Conservation (phyloP, 2,797 vertebrate genomes). For the Lophius americanus region DNA sequence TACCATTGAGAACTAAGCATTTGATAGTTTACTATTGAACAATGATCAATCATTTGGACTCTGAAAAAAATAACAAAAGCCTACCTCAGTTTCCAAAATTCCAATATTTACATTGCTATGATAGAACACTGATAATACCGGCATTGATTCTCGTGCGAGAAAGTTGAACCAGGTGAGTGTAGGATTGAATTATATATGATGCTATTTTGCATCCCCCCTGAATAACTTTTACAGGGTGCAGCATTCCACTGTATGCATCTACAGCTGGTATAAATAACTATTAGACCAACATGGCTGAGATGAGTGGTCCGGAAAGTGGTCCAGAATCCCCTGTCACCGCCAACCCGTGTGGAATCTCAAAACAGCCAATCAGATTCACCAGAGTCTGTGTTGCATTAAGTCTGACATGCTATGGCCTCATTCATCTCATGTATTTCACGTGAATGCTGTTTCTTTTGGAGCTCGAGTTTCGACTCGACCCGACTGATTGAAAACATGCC, state of each 20-base stretch:
- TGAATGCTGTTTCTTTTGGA: slow-evolving; percentile 52
- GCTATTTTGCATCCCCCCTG: neutral
- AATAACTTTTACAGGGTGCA: neutral
- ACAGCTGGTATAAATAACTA: slow-evolving; percentile 15
- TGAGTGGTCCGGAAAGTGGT: slow-evolving; percentile 46
- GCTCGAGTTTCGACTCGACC: slow-evolving; percentile 57
- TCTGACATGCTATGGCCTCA: slow-evolving; percentile 48
- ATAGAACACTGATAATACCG: neutral
- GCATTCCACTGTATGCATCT: slow-evolving; percentile 10
- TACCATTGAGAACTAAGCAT: neutral
- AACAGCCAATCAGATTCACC: slow-evolving; percentile 44
- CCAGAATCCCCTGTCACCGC: slow-evolving; percentile 55
- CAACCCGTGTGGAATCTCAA: slow-evolving; percentile 43
- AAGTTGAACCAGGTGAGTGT: neutral
- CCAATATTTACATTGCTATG: neutral
- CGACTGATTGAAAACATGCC: slow-evolving; percentile 59
- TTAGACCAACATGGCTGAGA: slow-evolving; percentile 43
- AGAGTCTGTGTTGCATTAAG: slow-evolving; percentile 71
- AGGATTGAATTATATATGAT: neutral
- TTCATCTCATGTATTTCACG: slow-evolving; percentile 55
- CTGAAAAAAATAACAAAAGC: too few species aligned
- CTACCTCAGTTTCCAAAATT: neutral
- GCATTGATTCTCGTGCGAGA: neutral
- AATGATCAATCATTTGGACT: neutral
- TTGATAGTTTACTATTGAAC: too few species aligned